Evolutionary conservation across 2,797 vertebrate species (phyloP).

Genomic region (Chromobotia macracanthus): DNA sequence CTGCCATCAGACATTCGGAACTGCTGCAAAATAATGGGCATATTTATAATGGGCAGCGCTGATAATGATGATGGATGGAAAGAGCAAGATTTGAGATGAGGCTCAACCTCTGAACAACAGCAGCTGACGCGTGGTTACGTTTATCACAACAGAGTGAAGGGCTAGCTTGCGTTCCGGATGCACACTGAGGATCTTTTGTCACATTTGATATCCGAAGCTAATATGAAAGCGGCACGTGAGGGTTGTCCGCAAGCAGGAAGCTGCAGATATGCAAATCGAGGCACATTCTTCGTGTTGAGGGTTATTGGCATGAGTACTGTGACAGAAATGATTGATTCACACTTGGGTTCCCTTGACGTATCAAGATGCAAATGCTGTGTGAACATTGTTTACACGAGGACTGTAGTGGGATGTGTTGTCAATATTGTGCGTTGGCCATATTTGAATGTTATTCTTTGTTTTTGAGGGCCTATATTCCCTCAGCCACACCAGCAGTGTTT

Average conservation of each 20-base stretch:
- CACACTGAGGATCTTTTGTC: constrained; percentile 28
- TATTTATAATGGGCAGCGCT: constrained; percentile 32
- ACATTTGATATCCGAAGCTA: constrained; percentile 31
- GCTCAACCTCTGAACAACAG: neutral
- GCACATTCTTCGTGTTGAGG: neutral
- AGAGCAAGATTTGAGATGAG: constrained; percentile 34
- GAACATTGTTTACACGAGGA: constrained; percentile 14
- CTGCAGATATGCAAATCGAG: constrained; percentile 16
- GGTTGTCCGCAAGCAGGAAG: neutral
- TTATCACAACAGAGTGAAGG: constrained; percentile 14
- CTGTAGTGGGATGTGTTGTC: neutral
- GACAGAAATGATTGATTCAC: constrained; percentile 33
- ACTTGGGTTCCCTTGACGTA: constrained; percentile 16
- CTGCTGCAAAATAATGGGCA: constrained; percentile 39
- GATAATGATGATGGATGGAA: constrained; percentile 38
- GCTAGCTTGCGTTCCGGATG: constrained; percentile 15
- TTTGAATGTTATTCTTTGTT: constrained; percentile 2
- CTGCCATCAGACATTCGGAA: constrained; percentile 32
- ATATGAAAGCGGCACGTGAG: constrained; percentile 9
- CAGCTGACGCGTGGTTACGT: constrained; percentile 22
- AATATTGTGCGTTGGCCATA: neutral
- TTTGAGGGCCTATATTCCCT: neutral
- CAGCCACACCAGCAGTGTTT: neutral
- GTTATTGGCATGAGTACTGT: constrained; percentile 14
- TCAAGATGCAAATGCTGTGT: constrained; percentile 3